Conservation (phyloP, 2,113 vertebrate species). For the Odobenus rosmarus region DNA sequence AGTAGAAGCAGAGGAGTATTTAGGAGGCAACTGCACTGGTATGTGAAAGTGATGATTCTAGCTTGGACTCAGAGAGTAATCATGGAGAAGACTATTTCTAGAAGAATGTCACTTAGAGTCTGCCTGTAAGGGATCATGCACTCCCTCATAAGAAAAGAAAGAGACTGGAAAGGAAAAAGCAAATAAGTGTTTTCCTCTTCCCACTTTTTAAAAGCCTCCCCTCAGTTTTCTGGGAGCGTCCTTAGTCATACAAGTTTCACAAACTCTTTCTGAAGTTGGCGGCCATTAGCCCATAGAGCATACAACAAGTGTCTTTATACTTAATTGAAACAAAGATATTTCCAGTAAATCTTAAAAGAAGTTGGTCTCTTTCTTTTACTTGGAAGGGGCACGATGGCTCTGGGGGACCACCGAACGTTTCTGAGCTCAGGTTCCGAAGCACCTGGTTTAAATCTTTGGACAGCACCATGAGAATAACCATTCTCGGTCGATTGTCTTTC, state of each 20-base stretch:
- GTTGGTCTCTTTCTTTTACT: slow-evolving; percentile 91
- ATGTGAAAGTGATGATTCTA: not conserved
- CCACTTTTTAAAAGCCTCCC: not conserved
- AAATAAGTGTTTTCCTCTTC: not conserved
- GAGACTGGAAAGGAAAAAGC: not conserved
- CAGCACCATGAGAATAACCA: slow-evolving; percentile 83
- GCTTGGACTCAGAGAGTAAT: not conserved
- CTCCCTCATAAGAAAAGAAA: not conserved
- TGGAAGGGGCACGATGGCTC: slow-evolving; percentile 87
- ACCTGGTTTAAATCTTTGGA: slow-evolving; percentile 88
- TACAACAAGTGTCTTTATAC: slow-evolving; percentile 35
- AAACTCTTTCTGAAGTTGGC: not conserved
- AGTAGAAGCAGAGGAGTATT: not conserved
- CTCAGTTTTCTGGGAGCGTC: not conserved
- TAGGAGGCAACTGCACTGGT: not conserved
- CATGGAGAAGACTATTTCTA: not conserved
- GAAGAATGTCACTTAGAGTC: not conserved
- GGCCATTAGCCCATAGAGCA: not conserved
- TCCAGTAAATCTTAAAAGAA: slow-evolving; percentile 90
- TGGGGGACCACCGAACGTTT: slow-evolving; percentile 84
- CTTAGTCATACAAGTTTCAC: not conserved
- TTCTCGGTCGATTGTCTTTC: slow-evolving; percentile 83
- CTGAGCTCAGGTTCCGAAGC: slow-evolving; percentile 82
- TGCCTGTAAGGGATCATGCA: not conserved
- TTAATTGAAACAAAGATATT: slow-evolving; percentile 92